Conservation (phyloP, 2,113 vertebrate genomes). For the Apteryx mantelli region DNA sequence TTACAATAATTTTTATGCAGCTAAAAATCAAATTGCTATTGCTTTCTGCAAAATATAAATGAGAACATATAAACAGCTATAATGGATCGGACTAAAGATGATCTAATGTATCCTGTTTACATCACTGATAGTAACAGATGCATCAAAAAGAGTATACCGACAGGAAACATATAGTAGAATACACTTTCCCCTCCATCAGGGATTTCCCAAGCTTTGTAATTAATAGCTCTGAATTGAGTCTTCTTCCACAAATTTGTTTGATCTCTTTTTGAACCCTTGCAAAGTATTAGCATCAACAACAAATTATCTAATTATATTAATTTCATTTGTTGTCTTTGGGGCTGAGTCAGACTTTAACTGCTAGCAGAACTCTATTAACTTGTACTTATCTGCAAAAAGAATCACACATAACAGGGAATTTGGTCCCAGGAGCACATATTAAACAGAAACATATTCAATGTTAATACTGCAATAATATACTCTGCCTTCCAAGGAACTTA, state of each 20-base stretch:
- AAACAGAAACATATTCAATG: background rate
- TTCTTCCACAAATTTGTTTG: background rate
- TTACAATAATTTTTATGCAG: background rate
- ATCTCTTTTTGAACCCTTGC: background rate
- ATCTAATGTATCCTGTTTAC: background rate
- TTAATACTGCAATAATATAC: slow-evolving; percentile 26
- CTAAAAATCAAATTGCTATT: background rate
- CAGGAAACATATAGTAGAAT: background rate
- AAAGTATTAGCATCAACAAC: background rate
- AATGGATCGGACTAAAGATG: background rate
- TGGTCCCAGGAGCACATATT: slow-evolving; percentile 4
- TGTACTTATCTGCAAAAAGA: slow-evolving; percentile 4
- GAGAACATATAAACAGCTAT: background rate
- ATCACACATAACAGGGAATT: background rate
- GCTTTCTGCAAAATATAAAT: background rate
- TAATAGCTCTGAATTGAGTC: background rate
- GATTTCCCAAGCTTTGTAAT: background rate
- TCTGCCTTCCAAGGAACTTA: background rate
- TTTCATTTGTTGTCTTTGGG: background rate
- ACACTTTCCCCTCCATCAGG: background rate
- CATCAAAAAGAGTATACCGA: background rate
- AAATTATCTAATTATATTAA: background rate
- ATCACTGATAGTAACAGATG: background rate
- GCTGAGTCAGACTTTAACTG: background rate
- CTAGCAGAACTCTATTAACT: background rate